Evolutionary conservation across 2,797 vertebrate genomes (phyloP), one percentile per base, ranked within the genome.

Genomic region (Sciaenops ocellatus): DNA sequence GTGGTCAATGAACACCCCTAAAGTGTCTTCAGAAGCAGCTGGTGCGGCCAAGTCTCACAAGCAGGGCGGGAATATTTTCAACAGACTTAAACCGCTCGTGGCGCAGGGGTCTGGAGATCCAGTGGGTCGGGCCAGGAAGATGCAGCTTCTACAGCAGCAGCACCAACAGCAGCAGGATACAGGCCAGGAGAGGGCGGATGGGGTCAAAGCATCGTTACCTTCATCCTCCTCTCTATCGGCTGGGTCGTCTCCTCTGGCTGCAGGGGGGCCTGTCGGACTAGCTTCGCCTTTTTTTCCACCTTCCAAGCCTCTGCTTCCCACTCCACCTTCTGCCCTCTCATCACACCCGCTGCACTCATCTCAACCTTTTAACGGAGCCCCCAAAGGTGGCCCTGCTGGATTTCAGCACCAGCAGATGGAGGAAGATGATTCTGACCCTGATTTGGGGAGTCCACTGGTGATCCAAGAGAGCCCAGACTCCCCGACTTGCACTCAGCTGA

Each of bases 61-160:
- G 79, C 95, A 95, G 78, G 90, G 93, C 3, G 90, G 93, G 12
- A 96, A 94, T 75, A 95, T 95, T 84, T 95, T 95, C 76, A 96
- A 95, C 89, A 96, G 95, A 92, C 94, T 96, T 1, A 96, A 96
- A 76, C 95, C 96, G 2, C 93, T 96, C 15, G 93, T 96, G 86
- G 92, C 94, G 4, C 95, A 95, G 88, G 94, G 94, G 26, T 90
- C 95, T 13, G 95, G 94, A 64, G 96, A 96, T 80, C 90, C 94
- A 1, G 92, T 95, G 30, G 95, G 95, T 41, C 93, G 95, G 76
- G 95, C 93, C 38, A 91, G 95, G 30, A 96, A 96, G 88, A 95
- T 95, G 95, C 95, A 96, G 84, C 93, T 96, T 15, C 85, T 95
- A 7, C 95, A 96, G 82, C 95, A 95, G 88, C 94, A 94, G 28